Evolutionary conservation across 2,113 vertebrate species (phyloP).

Genomic region (Ovis aries): DNA sequence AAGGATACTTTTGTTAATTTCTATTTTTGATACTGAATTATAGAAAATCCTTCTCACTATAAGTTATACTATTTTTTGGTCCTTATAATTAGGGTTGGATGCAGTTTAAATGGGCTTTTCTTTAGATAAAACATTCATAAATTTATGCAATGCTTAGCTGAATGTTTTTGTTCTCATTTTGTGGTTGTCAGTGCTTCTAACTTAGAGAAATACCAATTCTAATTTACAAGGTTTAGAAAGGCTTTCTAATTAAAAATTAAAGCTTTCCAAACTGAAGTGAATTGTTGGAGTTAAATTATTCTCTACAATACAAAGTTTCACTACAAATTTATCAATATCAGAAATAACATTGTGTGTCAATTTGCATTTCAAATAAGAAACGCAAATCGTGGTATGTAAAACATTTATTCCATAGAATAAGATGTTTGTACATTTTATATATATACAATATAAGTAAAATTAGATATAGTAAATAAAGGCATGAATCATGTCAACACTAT

Average conservation of each 20-base stretch:
- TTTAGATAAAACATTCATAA: constrained; percentile 24
- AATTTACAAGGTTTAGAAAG: not conserved
- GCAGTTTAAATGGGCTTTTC: not conserved
- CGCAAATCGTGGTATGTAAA: not conserved
- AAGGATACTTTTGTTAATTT: not conserved
- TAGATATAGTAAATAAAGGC: not conserved
- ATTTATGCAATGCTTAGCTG: not conserved
- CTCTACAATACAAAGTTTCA: not conserved
- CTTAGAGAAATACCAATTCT: not conserved
- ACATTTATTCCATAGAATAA: not conserved
- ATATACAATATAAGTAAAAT: not conserved
- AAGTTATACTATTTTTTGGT: not conserved
- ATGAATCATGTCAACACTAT: not conserved
- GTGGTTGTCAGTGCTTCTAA: not conserved
- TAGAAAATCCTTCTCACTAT: not conserved
- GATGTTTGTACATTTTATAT: not conserved
- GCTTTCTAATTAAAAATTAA: not conserved
- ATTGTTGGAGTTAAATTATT: not conserved
- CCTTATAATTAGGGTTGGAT: constrained; percentile 35
- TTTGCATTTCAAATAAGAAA: not conserved
- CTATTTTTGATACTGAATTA: not conserved
- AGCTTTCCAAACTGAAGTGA: not conserved
- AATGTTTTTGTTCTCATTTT: not conserved
- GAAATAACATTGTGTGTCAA: not conserved
- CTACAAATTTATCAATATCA: not conserved